Conservation (phyloP, 2,113 vertebrate species). For the Proterorhinus semilunaris region DNA sequence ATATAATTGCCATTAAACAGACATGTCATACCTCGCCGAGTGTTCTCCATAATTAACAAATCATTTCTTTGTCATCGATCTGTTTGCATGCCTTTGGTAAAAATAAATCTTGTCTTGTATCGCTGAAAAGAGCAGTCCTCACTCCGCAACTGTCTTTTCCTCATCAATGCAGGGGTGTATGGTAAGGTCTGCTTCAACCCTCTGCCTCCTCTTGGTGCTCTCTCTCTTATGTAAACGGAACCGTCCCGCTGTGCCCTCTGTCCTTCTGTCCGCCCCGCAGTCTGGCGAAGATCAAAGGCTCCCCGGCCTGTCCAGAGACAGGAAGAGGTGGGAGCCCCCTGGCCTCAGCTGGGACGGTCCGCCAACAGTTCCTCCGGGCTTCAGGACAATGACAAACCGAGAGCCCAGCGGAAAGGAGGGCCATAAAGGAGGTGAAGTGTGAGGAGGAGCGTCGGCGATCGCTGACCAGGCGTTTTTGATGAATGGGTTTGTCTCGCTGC, state of each 20-base stretch:
- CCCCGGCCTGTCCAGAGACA: constrained; percentile 59
- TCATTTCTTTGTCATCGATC: too few relatives aligned
- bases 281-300: constrained; percentile 71
- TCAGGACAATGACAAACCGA: constrained; percentile 30
- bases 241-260: background rate
- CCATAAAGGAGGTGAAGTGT: background rate
- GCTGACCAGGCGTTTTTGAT: too few relatives aligned
- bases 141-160: too few relatives aligned
- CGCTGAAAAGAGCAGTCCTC: too few relatives aligned
- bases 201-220: background rate
- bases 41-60: too few relatives aligned
- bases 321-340: constrained; percentile 68
- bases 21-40: too few relatives aligned
- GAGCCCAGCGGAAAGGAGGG: background rate
- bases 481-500: too few relatives aligned
- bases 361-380: too few relatives aligned
- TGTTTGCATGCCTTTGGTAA: too few relatives aligned
- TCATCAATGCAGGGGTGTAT: too few relatives aligned
- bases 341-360: background rate
- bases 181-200: background rate
- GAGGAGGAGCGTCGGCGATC: background rate
- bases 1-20: too few relatives aligned
- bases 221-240: background rate
- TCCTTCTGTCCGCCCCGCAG: constrained; percentile 56
- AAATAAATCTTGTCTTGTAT: too few relatives aligned